phyloP scores from a whole-genome alignment of 2,888 invertebrate species.

The Fragum whitleyi region DNA sequence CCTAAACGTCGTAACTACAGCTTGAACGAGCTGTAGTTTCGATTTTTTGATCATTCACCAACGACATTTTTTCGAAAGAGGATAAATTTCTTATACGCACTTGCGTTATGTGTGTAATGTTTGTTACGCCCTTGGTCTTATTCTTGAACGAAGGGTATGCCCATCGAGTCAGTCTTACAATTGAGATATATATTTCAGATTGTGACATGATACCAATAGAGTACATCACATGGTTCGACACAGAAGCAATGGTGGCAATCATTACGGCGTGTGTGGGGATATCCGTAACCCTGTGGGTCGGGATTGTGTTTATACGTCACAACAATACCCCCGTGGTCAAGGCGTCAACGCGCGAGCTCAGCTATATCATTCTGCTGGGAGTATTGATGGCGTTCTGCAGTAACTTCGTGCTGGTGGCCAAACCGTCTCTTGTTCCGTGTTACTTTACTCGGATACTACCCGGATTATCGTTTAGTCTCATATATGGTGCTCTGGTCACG shows the following conservation, averaged over 20 bases:
- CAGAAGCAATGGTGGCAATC: conserved; percentile 88
- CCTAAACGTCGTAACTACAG: too few species aligned
- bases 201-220: conserved; percentile 89
- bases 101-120: too few species aligned
- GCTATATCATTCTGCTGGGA: conserved; percentile 92
- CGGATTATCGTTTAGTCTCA: conserved; percentile 98
- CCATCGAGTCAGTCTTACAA: too few species aligned
- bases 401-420: conserved; percentile 95
- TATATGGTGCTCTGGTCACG: conserved; percentile 97
- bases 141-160: too few species aligned
- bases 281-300: conserved; percentile 91
- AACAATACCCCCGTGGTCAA: conserved; percentile 98
- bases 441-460: conserved; percentile 96
- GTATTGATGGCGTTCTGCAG: conserved; percentile 85
- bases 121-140: too few species aligned
- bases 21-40: too few species aligned
- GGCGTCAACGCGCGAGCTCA: conserved; percentile 92
- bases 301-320: conserved; percentile 92
- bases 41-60: too few species aligned
- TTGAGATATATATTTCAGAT: conserved; percentile 85
- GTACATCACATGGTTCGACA: conserved; percentile 88
- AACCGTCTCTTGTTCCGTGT: conserved; percentile 92
- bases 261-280: conserved; percentile 93
- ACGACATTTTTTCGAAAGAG: too few species aligned
- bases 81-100: too few species aligned